Percentiles rank a stretch among this genome's conserved stretches.
phyloP scores from a whole-genome alignment of 2,797 vertebrate species.

The Nothura maculosa region DNA sequence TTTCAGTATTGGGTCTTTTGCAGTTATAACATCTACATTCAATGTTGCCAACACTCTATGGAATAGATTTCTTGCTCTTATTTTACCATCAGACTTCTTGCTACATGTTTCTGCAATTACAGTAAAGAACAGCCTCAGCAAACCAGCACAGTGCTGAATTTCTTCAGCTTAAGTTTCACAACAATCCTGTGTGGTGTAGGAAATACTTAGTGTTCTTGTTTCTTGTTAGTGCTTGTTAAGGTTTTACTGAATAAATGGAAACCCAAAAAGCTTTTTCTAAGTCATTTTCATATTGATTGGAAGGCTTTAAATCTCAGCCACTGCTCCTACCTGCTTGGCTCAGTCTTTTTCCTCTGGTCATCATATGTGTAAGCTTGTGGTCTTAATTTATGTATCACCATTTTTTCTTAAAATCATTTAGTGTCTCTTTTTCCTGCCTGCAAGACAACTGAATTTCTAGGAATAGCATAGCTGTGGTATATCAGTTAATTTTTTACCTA shows the following conservation, averaged over 20 bases:
- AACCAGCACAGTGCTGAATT: neutral
- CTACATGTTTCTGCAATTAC: neutral
- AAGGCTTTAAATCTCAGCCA: neutral
- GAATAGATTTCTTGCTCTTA: neutral
- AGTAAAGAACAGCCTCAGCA: neutral
- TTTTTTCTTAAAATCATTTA: neutral
- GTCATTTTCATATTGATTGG: neutral
- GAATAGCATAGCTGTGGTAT: neutral
- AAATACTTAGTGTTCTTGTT: neutral
- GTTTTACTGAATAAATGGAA: neutral
- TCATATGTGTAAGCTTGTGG: neutral
- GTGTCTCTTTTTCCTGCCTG: neutral
- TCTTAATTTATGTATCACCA: neutral
- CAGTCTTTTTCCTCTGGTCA: neutral
- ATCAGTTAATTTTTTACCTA: slow-evolving; percentile 6
- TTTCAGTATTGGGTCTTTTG: neutral
- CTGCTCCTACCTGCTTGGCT: accelerated
- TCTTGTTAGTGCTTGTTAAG: neutral
- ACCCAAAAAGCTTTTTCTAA: neutral
- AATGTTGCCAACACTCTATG: neutral
- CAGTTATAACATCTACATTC: neutral
- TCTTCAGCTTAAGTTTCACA: neutral
- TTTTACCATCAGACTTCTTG: neutral
- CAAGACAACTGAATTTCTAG: neutral
- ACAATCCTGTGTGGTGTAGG: neutral